Percentiles rank a stretch among this genome's conserved stretches.
phyloP scores from a whole-genome alignment of 2,888 invertebrate species.

The Odontocerum albicorne region DNA sequence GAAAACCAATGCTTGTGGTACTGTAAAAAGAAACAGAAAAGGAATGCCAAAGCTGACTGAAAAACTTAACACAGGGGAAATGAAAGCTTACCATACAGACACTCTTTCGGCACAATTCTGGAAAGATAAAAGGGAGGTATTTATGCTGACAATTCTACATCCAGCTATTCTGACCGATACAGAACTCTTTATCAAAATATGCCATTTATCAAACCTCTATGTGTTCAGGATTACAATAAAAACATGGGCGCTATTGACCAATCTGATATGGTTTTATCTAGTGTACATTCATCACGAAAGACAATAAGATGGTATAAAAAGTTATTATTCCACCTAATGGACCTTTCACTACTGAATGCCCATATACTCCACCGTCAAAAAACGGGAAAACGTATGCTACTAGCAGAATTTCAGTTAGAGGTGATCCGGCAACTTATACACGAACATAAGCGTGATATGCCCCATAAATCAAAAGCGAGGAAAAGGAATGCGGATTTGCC shows the following conservation, averaged over 20 bases:
- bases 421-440: too few species aligned
- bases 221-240: slow-evolving; percentile 2
- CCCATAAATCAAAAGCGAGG: too few species aligned
- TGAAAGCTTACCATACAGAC: too few species aligned
- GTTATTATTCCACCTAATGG: not conserved
- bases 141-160: slow-evolving; percentile 3
- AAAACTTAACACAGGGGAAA: too few species aligned
- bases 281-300: not conserved
- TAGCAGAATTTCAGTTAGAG: too few species aligned
- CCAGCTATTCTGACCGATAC: not conserved
- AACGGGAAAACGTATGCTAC: too few species aligned
- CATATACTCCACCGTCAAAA: too few species aligned
- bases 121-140: slow-evolving; percentile 8
- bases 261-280: not conserved
- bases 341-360: not conserved
- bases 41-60: too few species aligned
- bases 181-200: not conserved
- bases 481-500: too few species aligned
- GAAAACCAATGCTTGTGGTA: too few species aligned
- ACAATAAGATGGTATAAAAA: slow-evolving; percentile 4
- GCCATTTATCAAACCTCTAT: not conserved
- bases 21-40: too few species aligned
- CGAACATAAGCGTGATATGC: too few species aligned
- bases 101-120: not conserved
- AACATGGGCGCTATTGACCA: slow-evolving; percentile 2